Evolutionary conservation across 53 echinoderm and acorn worm species (phyloP).

Genomic region (Antedon mediterranea): DNA sequence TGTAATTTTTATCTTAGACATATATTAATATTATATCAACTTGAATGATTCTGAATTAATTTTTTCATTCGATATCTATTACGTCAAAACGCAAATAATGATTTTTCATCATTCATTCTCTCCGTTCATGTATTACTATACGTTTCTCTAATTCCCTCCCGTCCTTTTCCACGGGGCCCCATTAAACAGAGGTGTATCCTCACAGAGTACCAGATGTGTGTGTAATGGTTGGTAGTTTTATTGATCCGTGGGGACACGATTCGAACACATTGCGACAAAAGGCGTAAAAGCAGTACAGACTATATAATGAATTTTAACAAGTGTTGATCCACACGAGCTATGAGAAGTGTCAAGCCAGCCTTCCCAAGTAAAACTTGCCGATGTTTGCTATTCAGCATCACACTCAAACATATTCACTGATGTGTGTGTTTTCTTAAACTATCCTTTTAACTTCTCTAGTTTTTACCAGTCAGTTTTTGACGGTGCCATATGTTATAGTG

Average conservation of each 20-base stretch:
- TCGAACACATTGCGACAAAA: background rate
- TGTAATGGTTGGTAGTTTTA: background rate
- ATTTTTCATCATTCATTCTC: background rate
- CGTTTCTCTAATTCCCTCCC: background rate
- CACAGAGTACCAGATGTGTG: background rate
- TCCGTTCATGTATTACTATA: background rate
- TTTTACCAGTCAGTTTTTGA: background rate
- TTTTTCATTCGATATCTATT: no score
- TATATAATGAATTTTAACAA: slow-evolving; percentile 1
- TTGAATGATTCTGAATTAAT: no score
- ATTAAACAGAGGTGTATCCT: background rate
- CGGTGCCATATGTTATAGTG: background rate
- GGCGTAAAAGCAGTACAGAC: slow-evolving; percentile 1
- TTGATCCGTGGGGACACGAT: background rate
- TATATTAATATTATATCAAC: no score
- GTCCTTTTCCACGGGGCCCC: background rate
- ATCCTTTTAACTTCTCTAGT: background rate
- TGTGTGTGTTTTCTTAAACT: background rate
- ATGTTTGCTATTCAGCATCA: background rate
- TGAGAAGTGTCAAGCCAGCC: background rate
- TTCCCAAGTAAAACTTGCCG: background rate
- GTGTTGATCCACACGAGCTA: background rate
- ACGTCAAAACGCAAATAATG: no score
- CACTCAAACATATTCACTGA: background rate
- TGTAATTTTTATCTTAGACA: no score